Conservation (phyloP, 2,888 invertebrate species). For the Petrolisthes manimaculis region DNA sequence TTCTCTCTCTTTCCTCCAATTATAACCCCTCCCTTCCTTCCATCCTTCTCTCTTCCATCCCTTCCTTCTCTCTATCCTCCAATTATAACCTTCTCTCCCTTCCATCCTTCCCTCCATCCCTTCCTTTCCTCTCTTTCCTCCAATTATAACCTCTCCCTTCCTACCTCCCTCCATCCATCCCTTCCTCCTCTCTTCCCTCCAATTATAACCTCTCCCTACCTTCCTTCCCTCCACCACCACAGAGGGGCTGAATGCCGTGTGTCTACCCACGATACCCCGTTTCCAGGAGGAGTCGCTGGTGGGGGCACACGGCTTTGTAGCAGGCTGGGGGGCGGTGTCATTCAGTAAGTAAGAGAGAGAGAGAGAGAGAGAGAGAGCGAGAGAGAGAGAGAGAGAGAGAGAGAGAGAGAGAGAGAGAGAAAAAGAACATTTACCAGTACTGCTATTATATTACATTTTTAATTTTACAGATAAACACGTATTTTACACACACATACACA, state of each 20-base stretch:
- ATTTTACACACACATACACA: no score
- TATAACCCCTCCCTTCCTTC: neutral
- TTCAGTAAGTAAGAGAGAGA: conserved; percentile 76
- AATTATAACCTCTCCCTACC: neutral
- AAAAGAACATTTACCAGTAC: neutral
- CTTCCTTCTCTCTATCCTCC: neutral
- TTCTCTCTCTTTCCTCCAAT: neutral
- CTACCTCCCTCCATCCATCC: neutral
- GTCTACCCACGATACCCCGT: conserved; percentile 77
- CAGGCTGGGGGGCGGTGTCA: conserved; percentile 84
- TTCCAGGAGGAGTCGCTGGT: conserved; percentile 75
- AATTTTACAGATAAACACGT: neutral
- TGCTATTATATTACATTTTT: neutral
- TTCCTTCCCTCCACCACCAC: conserved; percentile 66
- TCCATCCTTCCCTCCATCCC: neutral
- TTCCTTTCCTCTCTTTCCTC: neutral
- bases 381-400: neutral
- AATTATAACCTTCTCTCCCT: neutral
- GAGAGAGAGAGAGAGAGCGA: no score
- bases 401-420: neutral
- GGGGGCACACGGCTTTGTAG: conserved; percentile 78
- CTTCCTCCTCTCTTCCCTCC: neutral
- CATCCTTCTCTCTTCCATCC: neutral
- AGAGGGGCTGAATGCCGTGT: conserved; percentile 81
- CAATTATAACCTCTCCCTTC: neutral